Conservation (phyloP, 2,888 invertebrate genomes). For the Pogonocherus hispidulus region DNA sequence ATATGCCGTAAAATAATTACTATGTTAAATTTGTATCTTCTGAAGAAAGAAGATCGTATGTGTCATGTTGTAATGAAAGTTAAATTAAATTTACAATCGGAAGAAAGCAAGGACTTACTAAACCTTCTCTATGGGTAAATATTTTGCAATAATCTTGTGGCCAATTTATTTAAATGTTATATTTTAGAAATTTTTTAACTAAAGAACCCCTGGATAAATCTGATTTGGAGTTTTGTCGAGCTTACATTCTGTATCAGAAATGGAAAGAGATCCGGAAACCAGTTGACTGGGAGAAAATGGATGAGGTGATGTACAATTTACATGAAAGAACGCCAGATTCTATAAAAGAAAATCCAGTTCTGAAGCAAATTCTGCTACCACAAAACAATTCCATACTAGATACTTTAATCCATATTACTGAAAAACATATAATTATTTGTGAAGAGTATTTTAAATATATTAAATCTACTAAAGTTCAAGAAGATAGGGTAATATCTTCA, state of each 20-base stretch:
- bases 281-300: constrained; percentile 48
- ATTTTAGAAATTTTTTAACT: constrained; percentile 52
- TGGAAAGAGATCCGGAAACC: constrained; percentile 52
- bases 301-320: constrained; percentile 51
- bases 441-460: constrained; percentile 54
- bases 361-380: constrained; percentile 52
- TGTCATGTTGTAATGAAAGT: constrained; percentile 58
- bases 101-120: constrained; percentile 51
- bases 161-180: not conserved
- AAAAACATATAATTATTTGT: constrained; percentile 39
- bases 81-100: constrained; percentile 42
- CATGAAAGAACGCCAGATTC: constrained; percentile 50
- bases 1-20: constrained; percentile 47
- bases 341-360: constrained; percentile 48
- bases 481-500: constrained; percentile 9
- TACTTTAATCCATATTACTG: constrained; percentile 34
- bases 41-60: constrained; percentile 51
- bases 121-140: constrained; percentile 55
- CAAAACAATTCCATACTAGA: constrained; percentile 38
- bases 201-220: constrained; percentile 47
- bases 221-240: constrained; percentile 57
- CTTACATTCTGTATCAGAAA: constrained; percentile 57
- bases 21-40: constrained; percentile 50
- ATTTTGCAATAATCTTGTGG: constrained; percentile 7
- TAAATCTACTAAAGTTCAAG: constrained; percentile 41